Conservation (phyloP, 2,797 vertebrate genomes). For the Molossus molossus region DNA sequence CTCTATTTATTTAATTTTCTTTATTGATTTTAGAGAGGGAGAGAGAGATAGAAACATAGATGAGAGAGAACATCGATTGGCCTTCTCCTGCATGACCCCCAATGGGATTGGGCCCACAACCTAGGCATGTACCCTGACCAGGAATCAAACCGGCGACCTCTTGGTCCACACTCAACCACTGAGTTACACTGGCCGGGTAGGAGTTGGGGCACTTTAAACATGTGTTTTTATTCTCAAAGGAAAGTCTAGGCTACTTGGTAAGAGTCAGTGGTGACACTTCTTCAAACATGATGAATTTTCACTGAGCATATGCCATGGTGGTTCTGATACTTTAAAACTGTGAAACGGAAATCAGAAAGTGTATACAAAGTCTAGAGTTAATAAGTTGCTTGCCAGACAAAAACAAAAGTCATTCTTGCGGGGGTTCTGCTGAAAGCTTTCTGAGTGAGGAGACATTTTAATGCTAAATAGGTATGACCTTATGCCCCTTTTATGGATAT, state of each 20-base stretch:
- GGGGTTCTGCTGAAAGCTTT: constrained; percentile 47
- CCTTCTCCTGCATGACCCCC: too few relatives aligned
- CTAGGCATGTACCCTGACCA: too few relatives aligned
- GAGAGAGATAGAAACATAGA: too few relatives aligned
- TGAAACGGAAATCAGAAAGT: constrained; percentile 76
- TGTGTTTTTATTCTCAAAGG: constrained; percentile 57
- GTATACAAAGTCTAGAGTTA: constrained; percentile 61
- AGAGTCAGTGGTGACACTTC: constrained; percentile 39
- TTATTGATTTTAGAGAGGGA: too few relatives aligned
- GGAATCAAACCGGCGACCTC: too few relatives aligned
- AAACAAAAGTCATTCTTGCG: constrained; percentile 71
- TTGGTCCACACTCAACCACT: too few relatives aligned
- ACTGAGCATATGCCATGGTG: constrained; percentile 50
- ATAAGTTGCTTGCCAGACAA: background rate
- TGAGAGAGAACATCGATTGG: too few relatives aligned
- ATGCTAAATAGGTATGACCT: constrained; percentile 4
- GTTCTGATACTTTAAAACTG: constrained; percentile 73
- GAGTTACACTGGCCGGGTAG: too few relatives aligned
- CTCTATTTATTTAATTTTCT: background rate
- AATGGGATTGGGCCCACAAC: too few relatives aligned
- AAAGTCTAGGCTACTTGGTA: constrained; percentile 10
- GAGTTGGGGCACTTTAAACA: background rate
- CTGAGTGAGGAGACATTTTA: constrained; percentile 48
- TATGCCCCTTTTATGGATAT: background rate
- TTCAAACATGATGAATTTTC: constrained; percentile 70